These are phyloP conservation scores for Dichetophora obliterata DNA, from an alignment of 2,888 invertebrate genomes.

Conservation along the genomic window DNA sequence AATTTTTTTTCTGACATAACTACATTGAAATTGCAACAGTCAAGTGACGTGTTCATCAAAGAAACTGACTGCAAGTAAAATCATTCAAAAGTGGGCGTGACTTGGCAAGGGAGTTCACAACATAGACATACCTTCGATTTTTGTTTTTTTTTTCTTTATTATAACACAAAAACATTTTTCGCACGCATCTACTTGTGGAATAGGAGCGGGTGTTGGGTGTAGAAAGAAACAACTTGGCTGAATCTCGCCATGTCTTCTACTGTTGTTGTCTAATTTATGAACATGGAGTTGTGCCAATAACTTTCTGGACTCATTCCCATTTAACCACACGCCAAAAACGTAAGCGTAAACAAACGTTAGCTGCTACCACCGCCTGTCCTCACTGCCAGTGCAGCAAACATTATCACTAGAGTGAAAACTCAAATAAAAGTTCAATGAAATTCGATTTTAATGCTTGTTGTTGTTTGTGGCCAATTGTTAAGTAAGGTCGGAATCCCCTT, in stretches of 20 bases:
- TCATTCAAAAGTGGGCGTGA: too few relatives aligned
- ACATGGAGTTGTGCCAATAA: conserved; percentile 68
- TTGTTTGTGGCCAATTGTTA: conserved; percentile 1
- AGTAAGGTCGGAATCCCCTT: conserved; percentile 28
- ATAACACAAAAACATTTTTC: too few relatives aligned
- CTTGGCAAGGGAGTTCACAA: too few relatives aligned
- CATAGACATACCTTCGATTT: too few relatives aligned
- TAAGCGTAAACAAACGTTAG: conserved; percentile 19
- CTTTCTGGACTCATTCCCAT: conserved; percentile 58
- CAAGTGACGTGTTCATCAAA: too few relatives aligned
- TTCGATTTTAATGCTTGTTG: conserved; percentile 28
- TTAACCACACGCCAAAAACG: conserved; percentile 44
- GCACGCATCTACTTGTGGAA: too few relatives aligned
- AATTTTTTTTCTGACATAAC: too few relatives aligned
- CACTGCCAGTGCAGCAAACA: not conserved
- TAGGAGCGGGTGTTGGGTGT: too few relatives aligned
- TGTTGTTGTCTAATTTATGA: conserved; percentile 60
- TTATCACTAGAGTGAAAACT: not conserved
- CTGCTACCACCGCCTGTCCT: not conserved
- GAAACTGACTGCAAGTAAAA: too few relatives aligned
- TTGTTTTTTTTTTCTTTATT: too few relatives aligned
- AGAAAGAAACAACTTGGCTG: too few relatives aligned
- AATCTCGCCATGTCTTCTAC: not conserved
- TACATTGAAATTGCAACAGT: too few relatives aligned
- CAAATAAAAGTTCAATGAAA: conserved; percentile 35